Evolutionary conservation across 2,113 vertebrate genomes (phyloP).

Genomic region (Gobius niger): DNA sequence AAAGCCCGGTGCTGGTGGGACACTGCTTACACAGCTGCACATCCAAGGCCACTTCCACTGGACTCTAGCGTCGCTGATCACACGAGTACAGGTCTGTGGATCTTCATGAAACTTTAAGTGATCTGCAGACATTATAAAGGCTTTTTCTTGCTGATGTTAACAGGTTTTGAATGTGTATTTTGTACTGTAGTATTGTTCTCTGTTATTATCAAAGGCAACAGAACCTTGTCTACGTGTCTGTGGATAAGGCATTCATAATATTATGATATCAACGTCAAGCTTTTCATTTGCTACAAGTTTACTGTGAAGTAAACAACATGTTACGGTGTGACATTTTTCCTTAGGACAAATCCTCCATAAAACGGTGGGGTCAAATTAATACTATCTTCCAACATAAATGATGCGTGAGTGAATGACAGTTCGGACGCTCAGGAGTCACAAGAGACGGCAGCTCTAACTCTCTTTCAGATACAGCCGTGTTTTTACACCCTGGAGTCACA

Average conservation of each 20-base stretch:
- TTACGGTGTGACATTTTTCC: constrained; percentile 39
- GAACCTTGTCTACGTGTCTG: too few species aligned
- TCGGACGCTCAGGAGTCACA: background rate
- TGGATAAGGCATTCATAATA: too few species aligned
- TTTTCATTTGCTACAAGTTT: background rate
- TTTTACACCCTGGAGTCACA: constrained; percentile 32
- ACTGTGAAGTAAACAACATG: constrained; percentile 8
- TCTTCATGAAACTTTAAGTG: background rate
- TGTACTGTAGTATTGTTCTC: too few species aligned
- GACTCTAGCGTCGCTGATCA: constrained; percentile 36
- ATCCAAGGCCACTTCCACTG: constrained; percentile 46
- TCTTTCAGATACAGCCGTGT: constrained; percentile 19
- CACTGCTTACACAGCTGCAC: constrained; percentile 65
- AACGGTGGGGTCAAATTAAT: background rate
- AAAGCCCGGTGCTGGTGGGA: constrained; percentile 59
- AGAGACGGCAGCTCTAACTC: constrained; percentile 7
- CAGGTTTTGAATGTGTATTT: too few species aligned
- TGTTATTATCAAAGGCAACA: too few species aligned
- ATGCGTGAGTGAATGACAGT: background rate
- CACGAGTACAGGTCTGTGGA: constrained; percentile 13
- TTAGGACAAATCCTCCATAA: constrained; percentile 42
- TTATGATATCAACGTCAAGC: too few species aligned
- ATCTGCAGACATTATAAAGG: too few species aligned
- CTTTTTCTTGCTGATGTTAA: too few species aligned
- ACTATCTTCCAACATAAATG: background rate